These are phyloP conservation scores for Erythrocebus patas DNA, from an alignment of 2,113 vertebrate genomes.

Conservation along the genomic window DNA sequence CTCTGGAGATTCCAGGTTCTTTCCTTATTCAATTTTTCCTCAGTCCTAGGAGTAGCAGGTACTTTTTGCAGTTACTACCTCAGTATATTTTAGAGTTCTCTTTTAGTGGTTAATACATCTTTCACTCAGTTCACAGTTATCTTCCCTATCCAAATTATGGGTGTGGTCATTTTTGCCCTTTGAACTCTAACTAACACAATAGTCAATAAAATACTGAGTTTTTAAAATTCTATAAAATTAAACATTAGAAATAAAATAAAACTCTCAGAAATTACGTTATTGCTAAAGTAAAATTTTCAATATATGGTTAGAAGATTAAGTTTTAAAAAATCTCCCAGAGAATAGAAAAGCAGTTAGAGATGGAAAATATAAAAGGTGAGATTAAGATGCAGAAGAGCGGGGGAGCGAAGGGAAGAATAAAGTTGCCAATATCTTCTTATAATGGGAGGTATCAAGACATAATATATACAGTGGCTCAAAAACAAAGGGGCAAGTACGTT, in stretches of 20 bases:
- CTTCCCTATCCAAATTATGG: neutral
- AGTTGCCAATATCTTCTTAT: neutral
- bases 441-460: neutral
- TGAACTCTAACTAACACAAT: neutral
- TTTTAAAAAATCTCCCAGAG: neutral
- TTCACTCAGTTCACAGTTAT: conserved; percentile 9
- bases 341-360: neutral
- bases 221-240: neutral
- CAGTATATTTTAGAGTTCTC: neutral
- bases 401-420: neutral
- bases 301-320: conserved; percentile 1
- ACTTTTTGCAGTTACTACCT: neutral
- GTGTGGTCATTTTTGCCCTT: neutral
- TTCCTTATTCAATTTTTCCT: neutral
- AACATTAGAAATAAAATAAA: neutral
- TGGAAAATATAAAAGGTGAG: neutral
- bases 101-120: neutral
- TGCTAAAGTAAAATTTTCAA: conserved; percentile 8
- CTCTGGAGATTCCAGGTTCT: neutral
- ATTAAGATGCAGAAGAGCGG: neutral
- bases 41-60: neutral
- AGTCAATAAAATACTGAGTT: neutral
- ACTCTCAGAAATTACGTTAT: neutral
- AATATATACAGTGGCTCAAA: neutral
- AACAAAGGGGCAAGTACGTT: neutral